Conservation (phyloP, 2,888 invertebrate genomes). For the Hydrotaea diabolus region DNA sequence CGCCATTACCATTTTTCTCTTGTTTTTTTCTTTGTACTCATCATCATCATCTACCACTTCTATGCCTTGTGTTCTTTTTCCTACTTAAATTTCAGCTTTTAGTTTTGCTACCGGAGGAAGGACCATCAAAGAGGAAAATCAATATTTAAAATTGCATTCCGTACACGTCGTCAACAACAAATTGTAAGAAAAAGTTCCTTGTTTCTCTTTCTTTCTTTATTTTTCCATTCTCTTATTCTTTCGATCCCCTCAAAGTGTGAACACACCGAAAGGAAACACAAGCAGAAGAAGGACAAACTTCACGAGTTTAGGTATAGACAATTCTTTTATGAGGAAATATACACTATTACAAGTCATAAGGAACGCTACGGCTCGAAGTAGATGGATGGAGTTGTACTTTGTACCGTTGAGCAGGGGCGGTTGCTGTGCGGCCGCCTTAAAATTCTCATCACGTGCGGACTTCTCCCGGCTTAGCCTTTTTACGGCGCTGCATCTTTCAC, state of each 20-base stretch:
- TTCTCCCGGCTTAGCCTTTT: constrained; percentile 42
- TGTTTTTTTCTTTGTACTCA: constrained; percentile 11
- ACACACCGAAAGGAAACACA: background rate
- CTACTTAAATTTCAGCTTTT: background rate
- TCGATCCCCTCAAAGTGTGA: constrained; percentile 10
- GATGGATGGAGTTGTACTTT: constrained; percentile 24
- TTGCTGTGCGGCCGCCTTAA: constrained; percentile 44
- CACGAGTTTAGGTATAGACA: constrained; percentile 56
- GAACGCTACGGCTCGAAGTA: constrained; percentile 29
- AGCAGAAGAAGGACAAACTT: constrained; percentile 29
- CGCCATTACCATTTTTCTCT: background rate
- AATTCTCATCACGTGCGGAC: constrained; percentile 65
- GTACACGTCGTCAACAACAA: constrained; percentile 68
- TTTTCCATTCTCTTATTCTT: background rate
- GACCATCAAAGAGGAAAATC: constrained; percentile 54
- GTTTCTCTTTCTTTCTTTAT: constrained; percentile 31
- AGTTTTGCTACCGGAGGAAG: background rate
- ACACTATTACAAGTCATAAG: constrained; percentile 63
- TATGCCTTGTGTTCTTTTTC: background rate
- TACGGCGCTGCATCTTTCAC: constrained; percentile 37
- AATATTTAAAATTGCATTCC: constrained; percentile 68
- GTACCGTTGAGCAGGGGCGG: background rate
- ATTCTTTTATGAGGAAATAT: constrained; percentile 66
- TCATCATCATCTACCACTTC: background rate
- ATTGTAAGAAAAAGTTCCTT: constrained; percentile 67